Conservation (phyloP, 2,797 vertebrate species). For the Rhynchotus rufescens region DNA sequence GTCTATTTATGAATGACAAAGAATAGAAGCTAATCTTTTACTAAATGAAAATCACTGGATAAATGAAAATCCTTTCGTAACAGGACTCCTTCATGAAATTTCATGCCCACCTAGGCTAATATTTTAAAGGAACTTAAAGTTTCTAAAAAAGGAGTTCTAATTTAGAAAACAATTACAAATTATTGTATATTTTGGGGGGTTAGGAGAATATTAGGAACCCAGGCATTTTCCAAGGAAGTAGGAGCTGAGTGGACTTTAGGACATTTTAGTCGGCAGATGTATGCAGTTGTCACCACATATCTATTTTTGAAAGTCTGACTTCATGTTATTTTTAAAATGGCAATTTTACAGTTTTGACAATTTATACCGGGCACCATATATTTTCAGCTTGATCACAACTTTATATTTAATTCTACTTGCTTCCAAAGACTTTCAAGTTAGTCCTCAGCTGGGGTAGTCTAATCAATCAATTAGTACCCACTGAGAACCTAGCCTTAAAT, state of each 20-base stretch:
- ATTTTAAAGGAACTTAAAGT: neutral
- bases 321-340: neutral
- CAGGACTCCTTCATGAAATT: neutral
- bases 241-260: neutral
- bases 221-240: neutral
- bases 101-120: neutral
- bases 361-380: neutral
- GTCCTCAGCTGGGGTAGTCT: neutral
- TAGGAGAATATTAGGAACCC: neutral
- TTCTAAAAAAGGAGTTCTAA: neutral
- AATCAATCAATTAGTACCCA: neutral
- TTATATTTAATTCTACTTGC: neutral
- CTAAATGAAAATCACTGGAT: slow-evolving; percentile 8
- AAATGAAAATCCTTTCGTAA: neutral
- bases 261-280: neutral
- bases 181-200: neutral
- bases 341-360: neutral
- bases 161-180: neutral
- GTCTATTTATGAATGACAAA: neutral
- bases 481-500: neutral
- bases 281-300: neutral
- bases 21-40: neutral
- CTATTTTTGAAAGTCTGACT: neutral
- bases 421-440: neutral
- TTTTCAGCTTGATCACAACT: neutral